Percentiles rank a stretch among this genome's conserved stretches.
phyloP scores from a whole-genome alignment of 2,113 vertebrate genomes.

The Poecilia latipinna region DNA sequence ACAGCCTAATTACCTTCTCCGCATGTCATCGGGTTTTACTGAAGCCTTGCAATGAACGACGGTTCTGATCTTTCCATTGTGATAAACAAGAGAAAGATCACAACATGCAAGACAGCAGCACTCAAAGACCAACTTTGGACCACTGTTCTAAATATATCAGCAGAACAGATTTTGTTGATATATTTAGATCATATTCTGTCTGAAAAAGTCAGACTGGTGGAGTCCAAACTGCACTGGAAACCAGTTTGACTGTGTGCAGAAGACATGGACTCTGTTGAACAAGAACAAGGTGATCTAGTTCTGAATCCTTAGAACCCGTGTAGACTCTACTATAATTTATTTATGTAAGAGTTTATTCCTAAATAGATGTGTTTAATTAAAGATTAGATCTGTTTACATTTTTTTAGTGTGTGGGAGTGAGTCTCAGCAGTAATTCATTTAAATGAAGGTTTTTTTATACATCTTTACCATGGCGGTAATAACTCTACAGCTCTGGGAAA shows the following conservation, averaged over 20 bases:
- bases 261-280: neutral
- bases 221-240: neutral
- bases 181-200: too few relatives aligned
- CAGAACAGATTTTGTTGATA: neutral
- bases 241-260: neutral
- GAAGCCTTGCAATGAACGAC: neutral
- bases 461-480: neutral
- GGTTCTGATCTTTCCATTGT: neutral
- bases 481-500: neutral
- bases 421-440: neutral
- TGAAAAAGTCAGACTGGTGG: neutral
- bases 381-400: neutral
- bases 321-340: neutral
- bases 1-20: too few relatives aligned
- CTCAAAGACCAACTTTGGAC: neutral
- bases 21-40: neutral
- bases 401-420: neutral
- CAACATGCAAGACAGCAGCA: neutral
- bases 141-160: neutral
- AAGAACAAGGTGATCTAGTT: neutral
- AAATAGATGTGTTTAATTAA: neutral
- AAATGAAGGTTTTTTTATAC: neutral
- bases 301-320: neutral
- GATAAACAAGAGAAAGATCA: neutral
- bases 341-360: too few relatives aligned